These are phyloP conservation scores for Amblyjoppa fuscipennis DNA, from an alignment of 2,888 invertebrate genomes.

Conservation along the genomic window DNA sequence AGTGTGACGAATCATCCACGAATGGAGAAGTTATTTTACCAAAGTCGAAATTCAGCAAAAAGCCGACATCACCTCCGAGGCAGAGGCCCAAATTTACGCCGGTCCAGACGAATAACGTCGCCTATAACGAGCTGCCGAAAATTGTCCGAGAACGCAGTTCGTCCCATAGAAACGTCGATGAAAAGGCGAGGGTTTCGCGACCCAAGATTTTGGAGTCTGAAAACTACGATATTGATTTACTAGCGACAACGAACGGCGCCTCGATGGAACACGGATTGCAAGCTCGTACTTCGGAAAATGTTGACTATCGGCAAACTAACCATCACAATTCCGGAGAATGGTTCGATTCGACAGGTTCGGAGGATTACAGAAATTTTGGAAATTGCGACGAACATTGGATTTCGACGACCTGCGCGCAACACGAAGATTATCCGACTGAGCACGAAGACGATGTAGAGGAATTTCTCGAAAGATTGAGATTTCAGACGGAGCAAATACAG, in stretches of 20 bases:
- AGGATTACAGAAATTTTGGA: background rate
- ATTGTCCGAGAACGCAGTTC: background rate
- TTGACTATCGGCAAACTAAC: background rate
- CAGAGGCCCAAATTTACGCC: conserved; percentile 57
- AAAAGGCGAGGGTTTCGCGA: background rate
- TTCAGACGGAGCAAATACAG: conserved; percentile 78
- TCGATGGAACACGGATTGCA: background rate
- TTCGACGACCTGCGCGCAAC: background rate
- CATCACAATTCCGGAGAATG: background rate
- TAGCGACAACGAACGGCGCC: background rate
- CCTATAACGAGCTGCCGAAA: conserved; percentile 54
- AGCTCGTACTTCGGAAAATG: background rate
- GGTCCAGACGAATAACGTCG: conserved; percentile 71
- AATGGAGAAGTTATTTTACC: background rate
- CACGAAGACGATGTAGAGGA: conserved; percentile 73
- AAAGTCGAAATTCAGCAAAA: background rate
- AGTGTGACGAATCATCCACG: background rate
- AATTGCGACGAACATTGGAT: background rate
- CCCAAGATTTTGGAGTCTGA: background rate
- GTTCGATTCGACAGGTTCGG: background rate
- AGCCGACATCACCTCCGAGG: background rate
- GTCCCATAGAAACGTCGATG: background rate
- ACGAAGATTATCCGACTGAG: background rate
- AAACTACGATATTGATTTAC: background rate
- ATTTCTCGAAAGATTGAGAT: conserved; percentile 76